These are phyloP conservation scores for Aphelenchoides besseyi DNA, from an alignment of 1,140 invertebrate species.

Conservation along the genomic window DNA sequence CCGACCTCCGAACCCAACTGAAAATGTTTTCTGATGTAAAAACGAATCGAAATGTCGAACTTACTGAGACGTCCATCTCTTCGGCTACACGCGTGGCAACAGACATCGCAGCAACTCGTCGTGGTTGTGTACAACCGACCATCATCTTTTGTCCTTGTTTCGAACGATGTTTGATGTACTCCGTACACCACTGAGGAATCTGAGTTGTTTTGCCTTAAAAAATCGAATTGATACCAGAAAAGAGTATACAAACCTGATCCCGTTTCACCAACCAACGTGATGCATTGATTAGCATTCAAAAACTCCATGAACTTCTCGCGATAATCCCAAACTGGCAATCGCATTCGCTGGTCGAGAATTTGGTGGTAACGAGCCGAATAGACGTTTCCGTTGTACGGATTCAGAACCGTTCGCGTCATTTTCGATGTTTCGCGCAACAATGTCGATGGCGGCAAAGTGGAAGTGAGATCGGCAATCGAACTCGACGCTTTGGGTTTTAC, in stretches of 20 bases:
- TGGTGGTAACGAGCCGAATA: conserved; percentile 64
- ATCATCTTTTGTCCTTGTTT: conserved; percentile 68
- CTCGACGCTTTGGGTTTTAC: background rate
- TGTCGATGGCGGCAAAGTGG: background rate
- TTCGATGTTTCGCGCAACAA: background rate
- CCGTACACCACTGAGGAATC: conserved; percentile 81
- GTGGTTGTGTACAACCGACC: conserved; percentile 93
- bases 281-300: conserved; percentile 77
- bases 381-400: conserved; percentile 33
- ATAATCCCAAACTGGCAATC: conserved; percentile 95
- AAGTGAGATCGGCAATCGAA: background rate
- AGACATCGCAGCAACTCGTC: conserved; percentile 96
- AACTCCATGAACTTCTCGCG: conserved; percentile 89
- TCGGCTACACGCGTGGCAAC: conserved; percentile 95
- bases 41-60: conserved; percentile 18
- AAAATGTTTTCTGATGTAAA: conserved; percentile 24
- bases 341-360: conserved; percentile 76
- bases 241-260: too few relatives aligned
- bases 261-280: conserved; percentile 91
- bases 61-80: conserved; percentile 88
- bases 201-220: conserved; percentile 97
- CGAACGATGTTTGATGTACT: conserved; percentile 71
- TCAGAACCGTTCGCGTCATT: conserved; percentile 18
- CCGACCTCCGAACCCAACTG: conserved; percentile 91
- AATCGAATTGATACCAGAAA: too few relatives aligned